Evolutionary conservation across 1,140 invertebrate species (phyloP), one percentile per base, ranked within the genome.

Genomic region (Eueides isabella): DNA sequence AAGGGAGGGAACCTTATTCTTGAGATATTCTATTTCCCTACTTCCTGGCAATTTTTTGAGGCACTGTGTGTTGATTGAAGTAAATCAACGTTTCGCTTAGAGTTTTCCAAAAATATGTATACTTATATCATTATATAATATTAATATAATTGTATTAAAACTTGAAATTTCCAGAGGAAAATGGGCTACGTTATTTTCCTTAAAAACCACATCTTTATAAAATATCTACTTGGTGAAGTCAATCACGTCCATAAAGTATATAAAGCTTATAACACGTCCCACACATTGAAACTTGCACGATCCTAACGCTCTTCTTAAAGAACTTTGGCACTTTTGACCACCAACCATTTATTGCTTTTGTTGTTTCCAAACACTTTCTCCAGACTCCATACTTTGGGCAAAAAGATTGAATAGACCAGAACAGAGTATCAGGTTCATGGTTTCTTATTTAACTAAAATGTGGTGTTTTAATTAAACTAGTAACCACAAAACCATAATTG

Each of bases 261-360:
- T 26, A 55, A 55, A 55, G 65, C 75, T 78, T 72, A 61, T 77
- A 64, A 64, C 62, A 77, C 74, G 41, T 7, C 63, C 79, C 75
- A 75, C n/a, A 74, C 44, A 16, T 48, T 33, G 69, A 75, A 81
- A 83, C 74, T 86, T 85, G 79, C 80, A 78, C 81, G 78, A 77
- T 77, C 68, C 71, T 73, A 77, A 77, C 73, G 78, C 72, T 76
- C 76, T 83, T 81, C 74, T 77, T 63, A 28, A 67, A 61, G 72
- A 84, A 82, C 75, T 86, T 81, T 67, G 66, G 74, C 72, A 78
- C 83, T 80, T 80, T 81, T 76, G 48, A 76, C 75, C 76, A 81
- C 77, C 72, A 65, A 74, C 44, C 67, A 70, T 77, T 79, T 81
- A 84, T 84, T 80, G 78, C 78, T 72, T 80, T 72, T 73, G 74